phyloP scores from a whole-genome alignment of 1,140 invertebrate species.

The Dryas iulia region DNA sequence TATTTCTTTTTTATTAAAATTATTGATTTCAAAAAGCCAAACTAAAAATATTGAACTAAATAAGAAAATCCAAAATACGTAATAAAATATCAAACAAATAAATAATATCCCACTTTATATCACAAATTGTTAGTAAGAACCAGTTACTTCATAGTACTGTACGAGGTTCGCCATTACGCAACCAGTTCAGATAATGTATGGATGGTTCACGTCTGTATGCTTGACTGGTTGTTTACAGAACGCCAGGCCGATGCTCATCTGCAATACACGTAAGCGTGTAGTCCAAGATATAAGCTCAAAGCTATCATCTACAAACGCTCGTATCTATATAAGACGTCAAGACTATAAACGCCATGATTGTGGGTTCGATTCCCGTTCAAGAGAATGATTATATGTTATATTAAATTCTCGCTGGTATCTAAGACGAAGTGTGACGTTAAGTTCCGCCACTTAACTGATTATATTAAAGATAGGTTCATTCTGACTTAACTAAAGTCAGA shows the following conservation, averaged over 20 bases:
- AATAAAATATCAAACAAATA: not conserved
- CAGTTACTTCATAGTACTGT: slow-evolving; percentile 27
- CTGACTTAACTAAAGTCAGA: too few species aligned
- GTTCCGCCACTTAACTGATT: not conserved
- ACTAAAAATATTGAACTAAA: not conserved
- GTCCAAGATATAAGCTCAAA: slow-evolving; percentile 10
- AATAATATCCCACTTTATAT: not conserved
- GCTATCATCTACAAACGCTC: not conserved
- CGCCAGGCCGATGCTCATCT: slow-evolving; percentile 37
- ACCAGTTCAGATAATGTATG: slow-evolving; percentile 35
- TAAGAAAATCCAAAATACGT: not conserved
- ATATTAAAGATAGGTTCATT: too few species aligned
- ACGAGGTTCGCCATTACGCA: slow-evolving; percentile 28
- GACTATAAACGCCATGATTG: too few species aligned
- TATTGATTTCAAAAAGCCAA: too few species aligned
- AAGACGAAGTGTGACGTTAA: not conserved
- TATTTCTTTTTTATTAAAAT: too few species aligned
- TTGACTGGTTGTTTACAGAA: slow-evolving; percentile 51
- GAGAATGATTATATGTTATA: not conserved
- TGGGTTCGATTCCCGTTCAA: too few species aligned
- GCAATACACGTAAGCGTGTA: slow-evolving; percentile 9
- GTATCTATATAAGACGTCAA: too few species aligned
- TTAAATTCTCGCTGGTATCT: not conserved
- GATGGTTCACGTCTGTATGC: slow-evolving; percentile 46
- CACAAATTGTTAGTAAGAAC: slow-evolving; percentile 12